Base-by-base conservation (phyloP, 30 jellyfish, hydroid and myxozoan species). In the Chironex yamaguchii region DNA sequence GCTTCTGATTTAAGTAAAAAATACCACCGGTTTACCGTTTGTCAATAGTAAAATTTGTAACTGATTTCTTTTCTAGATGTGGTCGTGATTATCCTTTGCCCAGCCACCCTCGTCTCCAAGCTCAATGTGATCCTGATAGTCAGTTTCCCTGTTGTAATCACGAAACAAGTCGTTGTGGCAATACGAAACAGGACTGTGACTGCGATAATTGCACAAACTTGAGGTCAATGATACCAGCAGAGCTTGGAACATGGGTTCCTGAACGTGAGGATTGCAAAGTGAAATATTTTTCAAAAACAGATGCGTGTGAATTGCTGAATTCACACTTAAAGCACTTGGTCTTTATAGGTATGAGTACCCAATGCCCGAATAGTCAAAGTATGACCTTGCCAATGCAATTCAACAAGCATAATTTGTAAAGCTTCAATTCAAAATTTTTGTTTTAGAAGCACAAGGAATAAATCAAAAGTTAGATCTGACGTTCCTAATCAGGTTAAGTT, bases 61-160 rank as follows among this genome's bases (percentile, higher is more conserved):
- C 21, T 31, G 28, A n/a, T 0, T 31, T 48, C 29, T 49, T 2
- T 75, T 21, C 30, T 58, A 93, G 98, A 42, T 93, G 98, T 34
- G 97, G 97, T 29, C 63, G 50, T 27, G 28, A 49, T 6, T 76
- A 28, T 65, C 96, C 94, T 0, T 11, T 88, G 3, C 91, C 91
- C 26, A 93, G 96, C 28, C 87, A 87, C 62, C 58, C 58, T 42
- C 89, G 97, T 28, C 69, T 93, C 26, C 96, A 88, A 36, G 87
- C 96, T 54, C 92, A 76, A n/a, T 93, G 98, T 67, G 72, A 87
- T 62, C 96, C 98, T 1, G 91, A 93, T 13, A 80, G 98, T 13
- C 83, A 29, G 20, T 36, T 48, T 22, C 98, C 98, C 4, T 93
- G 98, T 83, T 93, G 98, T 86, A 84, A 93, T 52, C 76, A 77